Conservation (phyloP, 1,140 invertebrate genomes). For the Monomorium pharaonis region DNA sequence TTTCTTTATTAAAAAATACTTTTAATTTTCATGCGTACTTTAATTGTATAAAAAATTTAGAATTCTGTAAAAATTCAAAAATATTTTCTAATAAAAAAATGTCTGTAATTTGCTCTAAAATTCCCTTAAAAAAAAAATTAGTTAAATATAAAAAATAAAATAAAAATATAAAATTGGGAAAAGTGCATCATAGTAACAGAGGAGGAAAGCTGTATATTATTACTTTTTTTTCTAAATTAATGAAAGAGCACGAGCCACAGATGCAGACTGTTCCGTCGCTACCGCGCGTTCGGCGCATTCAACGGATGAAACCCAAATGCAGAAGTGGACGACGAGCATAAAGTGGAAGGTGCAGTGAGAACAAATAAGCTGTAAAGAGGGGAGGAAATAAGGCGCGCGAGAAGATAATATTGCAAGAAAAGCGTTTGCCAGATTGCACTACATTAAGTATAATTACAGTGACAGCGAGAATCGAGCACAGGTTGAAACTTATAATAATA, state of each 20-base stretch:
- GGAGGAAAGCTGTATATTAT: conserved; percentile 68
- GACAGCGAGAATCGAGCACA: conserved; percentile 70
- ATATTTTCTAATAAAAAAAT: too few species aligned
- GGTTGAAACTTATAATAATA: conserved; percentile 76
- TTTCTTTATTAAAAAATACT: too few species aligned
- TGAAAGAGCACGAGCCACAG: conserved; percentile 63
- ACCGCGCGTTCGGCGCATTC: conserved; percentile 15
- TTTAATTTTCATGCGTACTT: too few species aligned
- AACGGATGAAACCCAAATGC: conserved; percentile 19
- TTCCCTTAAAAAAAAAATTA: too few species aligned
- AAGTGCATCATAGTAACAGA: not conserved
- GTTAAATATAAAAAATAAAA: too few species aligned
- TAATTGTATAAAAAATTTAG: too few species aligned
- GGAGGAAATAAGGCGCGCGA: conserved; percentile 49
- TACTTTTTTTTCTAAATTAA: conserved; percentile 74
- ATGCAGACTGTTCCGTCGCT: conserved; percentile 33
- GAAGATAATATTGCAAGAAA: conserved; percentile 39
- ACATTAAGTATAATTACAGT: conserved; percentile 75
- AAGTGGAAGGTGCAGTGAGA: not conserved
- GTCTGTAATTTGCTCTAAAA: too few species aligned
- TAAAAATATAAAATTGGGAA: conserved; percentile 42
- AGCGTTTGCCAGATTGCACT: conserved; percentile 56
- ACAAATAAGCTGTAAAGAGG: not conserved
- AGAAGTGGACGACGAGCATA: conserved; percentile 21
- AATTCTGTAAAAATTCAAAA: too few species aligned